These are phyloP conservation scores for Cerastoderma edule DNA, from an alignment of 2,888 invertebrate species.

Conservation along the genomic window DNA sequence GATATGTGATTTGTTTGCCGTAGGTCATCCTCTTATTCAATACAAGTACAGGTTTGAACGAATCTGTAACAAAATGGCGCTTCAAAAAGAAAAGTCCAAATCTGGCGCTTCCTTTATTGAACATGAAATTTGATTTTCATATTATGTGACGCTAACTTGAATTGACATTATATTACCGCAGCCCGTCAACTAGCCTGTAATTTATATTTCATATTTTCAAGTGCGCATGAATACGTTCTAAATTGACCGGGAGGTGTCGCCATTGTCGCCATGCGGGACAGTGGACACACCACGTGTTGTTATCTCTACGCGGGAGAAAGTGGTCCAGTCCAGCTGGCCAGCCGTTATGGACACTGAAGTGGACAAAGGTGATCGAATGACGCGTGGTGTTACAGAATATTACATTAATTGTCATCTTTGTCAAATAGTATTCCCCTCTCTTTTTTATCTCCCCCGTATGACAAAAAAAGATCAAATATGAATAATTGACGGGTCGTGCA, in stretches of 20 bases:
- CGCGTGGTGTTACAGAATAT: constrained; percentile 20
- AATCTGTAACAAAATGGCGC: no score
- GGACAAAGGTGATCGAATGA: constrained; percentile 14
- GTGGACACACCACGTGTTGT: constrained; percentile 11
- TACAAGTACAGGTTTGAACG: no score
- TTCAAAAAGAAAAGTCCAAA: no score
- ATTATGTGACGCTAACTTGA: constrained; percentile 59
- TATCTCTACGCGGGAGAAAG: constrained; percentile 14
- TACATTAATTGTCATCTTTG: constrained; percentile 13
- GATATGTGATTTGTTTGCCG: no score
- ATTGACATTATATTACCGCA: constrained; percentile 50
- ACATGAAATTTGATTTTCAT: no score
- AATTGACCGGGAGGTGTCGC: constrained; percentile 6
- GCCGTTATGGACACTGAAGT: constrained; percentile 28
- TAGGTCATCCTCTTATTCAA: no score
- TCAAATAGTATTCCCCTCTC: neutral
- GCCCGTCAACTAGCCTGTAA: constrained; percentile 38
- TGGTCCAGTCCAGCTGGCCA: constrained; percentile 22
- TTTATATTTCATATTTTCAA: constrained; percentile 35
- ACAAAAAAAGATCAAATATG: constrained; percentile 20
- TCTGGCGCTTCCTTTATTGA: no score
- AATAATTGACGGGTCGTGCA: no score
- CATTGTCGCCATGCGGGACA: constrained; percentile 1
- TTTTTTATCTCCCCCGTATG: neutral
- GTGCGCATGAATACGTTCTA: constrained; percentile 8